Conservation (phyloP, 1,140 invertebrate species). For the Leguminivora glycinivorella region DNA sequence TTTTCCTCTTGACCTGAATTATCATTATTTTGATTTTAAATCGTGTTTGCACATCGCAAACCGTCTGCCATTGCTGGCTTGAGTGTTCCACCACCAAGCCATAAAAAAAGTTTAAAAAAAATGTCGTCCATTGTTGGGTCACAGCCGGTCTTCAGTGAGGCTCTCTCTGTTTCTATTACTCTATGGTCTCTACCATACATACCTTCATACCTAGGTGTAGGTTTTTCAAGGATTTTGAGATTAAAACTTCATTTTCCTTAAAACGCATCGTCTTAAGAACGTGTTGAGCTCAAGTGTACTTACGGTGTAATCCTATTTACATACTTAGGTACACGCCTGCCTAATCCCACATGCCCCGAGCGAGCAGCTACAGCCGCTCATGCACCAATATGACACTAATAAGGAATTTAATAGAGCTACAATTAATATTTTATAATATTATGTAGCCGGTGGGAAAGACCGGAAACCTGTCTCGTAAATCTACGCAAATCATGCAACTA, state of each 20-base stretch:
- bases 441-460: background rate
- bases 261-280: background rate
- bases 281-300: conserved; percentile 5
- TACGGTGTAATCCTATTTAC: conserved; percentile 17
- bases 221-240: conserved; percentile 5
- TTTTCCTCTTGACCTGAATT: too few species aligned
- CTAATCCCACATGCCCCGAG: background rate
- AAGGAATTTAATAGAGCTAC: background rate
- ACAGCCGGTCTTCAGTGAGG: too few species aligned
- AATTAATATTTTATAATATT: background rate
- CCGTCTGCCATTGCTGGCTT: too few species aligned
- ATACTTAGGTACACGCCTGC: background rate
- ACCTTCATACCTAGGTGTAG: background rate
- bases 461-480: background rate
- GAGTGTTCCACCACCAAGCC: too few species aligned
- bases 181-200: too few species aligned
- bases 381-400: conserved; percentile 18
- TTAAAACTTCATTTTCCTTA: conserved; percentile 18
- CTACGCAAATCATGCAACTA: background rate
- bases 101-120: too few species aligned
- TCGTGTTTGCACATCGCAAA: too few species aligned
- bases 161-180: too few species aligned
- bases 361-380: background rate
- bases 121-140: too few species aligned
- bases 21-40: too few species aligned